A percentile compares a stretch with the other conserved stretches of the same genome.
phyloP scores from a whole-genome alignment of 2,888 invertebrate genomes.

The Ophonus ardosiacus region DNA sequence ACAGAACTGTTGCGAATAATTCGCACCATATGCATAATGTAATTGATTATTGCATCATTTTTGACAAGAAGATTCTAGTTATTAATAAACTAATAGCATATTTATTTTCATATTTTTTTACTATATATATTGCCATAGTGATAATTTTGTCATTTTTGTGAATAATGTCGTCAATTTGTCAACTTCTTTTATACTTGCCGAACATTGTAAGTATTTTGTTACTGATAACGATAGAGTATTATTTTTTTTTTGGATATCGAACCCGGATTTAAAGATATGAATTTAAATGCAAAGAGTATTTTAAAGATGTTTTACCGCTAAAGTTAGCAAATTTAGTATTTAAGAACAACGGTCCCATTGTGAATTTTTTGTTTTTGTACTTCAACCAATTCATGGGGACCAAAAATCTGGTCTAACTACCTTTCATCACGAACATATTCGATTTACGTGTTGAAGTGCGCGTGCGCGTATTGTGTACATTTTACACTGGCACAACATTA shows the following conservation, averaged over 20 bases:
- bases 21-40: background rate
- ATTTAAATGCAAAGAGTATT: conserved; percentile 15
- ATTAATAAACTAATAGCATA: background rate
- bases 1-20: background rate
- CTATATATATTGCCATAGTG: background rate
- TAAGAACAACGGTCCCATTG: too few relatives aligned
- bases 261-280: conserved; percentile 18
- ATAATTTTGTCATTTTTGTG: background rate
- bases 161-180: background rate
- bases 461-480: too few relatives aligned
- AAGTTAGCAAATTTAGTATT: too few relatives aligned
- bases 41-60: background rate
- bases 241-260: conserved; percentile 22
- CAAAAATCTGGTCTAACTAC: too few relatives aligned
- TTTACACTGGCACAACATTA: too few relatives aligned
- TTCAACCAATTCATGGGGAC: too few relatives aligned
- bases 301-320: background rate
- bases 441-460: too few relatives aligned
- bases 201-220: background rate
- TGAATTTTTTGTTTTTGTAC: too few relatives aligned
- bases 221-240: conserved; percentile 1
- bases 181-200: background rate
- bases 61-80: background rate
- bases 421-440: too few relatives aligned
- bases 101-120: background rate